These are phyloP conservation scores for Leptatherina wallacei DNA, from an alignment of 2,797 vertebrate genomes.

Conservation along the genomic window DNA sequence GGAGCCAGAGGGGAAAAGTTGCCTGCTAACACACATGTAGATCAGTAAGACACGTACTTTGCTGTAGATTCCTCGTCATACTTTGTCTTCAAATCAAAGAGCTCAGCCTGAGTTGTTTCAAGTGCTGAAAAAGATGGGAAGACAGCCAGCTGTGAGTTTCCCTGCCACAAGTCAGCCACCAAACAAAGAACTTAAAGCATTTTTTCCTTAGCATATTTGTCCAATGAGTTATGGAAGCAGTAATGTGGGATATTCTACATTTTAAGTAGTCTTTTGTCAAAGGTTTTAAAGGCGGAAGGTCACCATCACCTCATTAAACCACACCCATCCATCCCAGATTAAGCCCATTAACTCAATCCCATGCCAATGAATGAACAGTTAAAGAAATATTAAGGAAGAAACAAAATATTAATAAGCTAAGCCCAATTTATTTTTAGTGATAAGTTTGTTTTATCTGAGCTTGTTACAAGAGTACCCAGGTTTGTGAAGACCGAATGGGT, in stretches of 20 bases:
- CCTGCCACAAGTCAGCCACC: background rate
- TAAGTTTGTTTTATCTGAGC: conserved; percentile 14
- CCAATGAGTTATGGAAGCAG: background rate
- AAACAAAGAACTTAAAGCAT: background rate
- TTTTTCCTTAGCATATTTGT: background rate
- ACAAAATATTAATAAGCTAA: conserved; percentile 5
- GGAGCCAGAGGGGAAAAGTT: conserved; percentile 64
- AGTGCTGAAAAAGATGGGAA: conserved; percentile 85
- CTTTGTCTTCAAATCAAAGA: conserved; percentile 99
- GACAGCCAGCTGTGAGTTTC: conserved; percentile 20
- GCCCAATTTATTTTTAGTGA: conserved; percentile 4
- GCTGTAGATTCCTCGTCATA: conserved; percentile 98
- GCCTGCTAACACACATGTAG: conserved; percentile 56
- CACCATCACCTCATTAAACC: conserved; percentile 25
- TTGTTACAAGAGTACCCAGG: conserved; percentile 16
- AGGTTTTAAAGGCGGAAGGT: conserved; percentile 1
- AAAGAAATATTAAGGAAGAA: background rate
- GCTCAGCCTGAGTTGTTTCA: conserved; percentile 96
- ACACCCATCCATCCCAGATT: conserved; percentile 27
- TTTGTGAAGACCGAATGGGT: conserved; percentile 17
- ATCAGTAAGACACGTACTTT: conserved; percentile 88
- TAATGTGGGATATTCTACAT: background rate
- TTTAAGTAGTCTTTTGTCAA: background rate
- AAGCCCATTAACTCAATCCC: conserved; percentile 19
- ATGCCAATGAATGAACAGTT: background rate